Percentiles rank a stretch among this genome's conserved stretches.
Evolutionary conservation across 2,797 vertebrate genomes (phyloP).

Genomic region (Anas georgica): DNA sequence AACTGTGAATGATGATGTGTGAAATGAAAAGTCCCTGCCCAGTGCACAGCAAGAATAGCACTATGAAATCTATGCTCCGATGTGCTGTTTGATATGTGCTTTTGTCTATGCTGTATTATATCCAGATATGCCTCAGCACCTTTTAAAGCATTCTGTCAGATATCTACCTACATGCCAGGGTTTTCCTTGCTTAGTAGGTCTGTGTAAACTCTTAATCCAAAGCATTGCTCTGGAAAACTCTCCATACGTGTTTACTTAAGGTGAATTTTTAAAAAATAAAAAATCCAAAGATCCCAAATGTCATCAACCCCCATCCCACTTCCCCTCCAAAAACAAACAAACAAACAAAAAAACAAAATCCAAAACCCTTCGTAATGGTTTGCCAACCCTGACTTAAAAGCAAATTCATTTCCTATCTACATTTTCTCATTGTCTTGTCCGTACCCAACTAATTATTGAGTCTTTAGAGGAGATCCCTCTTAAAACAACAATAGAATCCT

Average conservation of each 20-base stretch:
- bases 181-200: not conserved
- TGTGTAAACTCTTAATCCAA: not conserved
- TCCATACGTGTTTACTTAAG: not conserved
- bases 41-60: slow-evolving; percentile 34
- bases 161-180: not conserved
- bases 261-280: not conserved
- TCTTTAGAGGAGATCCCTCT: not conserved
- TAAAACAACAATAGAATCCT: not conserved
- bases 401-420: not conserved
- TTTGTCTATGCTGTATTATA: not conserved
- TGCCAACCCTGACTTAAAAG: not conserved
- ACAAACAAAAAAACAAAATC: not conserved
- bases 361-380: not conserved
- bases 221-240: not conserved
- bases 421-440: slow-evolving; percentile 3
- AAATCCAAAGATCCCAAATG: not conserved
- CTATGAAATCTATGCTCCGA: not conserved
- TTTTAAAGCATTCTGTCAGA: not conserved
- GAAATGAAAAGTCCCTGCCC: slow-evolving; percentile 63
- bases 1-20: slow-evolving; percentile 69
- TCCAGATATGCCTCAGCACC: not conserved
- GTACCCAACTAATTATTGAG: not conserved
- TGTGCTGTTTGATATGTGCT: not conserved
- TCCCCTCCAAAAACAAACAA: not conserved
- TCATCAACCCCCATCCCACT: fast-evolving